Percentiles rank a stretch among this genome's conserved stretches.
These are phyloP conservation scores for Galeruca laticollis DNA, from an alignment of 2,888 invertebrate genomes.

Conservation along the genomic window DNA sequence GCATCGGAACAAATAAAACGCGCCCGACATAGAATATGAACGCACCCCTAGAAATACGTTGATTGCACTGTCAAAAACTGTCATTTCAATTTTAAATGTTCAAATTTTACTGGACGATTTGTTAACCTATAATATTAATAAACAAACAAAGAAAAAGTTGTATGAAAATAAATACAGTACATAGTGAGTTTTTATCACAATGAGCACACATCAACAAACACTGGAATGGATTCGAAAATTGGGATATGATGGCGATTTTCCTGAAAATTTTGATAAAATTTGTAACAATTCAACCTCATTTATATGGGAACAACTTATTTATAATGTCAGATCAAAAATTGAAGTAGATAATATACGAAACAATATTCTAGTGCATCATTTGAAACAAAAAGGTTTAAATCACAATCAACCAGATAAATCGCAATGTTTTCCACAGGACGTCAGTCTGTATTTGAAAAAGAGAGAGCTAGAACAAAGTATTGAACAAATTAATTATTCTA, in stretches of 20 bases:
- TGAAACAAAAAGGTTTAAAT: constrained; percentile 42
- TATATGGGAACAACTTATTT: constrained; percentile 52
- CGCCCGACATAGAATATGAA: too few relatives aligned
- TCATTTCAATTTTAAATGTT: background rate
- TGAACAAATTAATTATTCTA: constrained; percentile 12
- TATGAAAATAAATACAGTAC: background rate
- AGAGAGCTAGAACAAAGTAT: constrained; percentile 36
- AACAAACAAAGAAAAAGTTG: background rate
- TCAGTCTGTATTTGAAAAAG: constrained; percentile 46
- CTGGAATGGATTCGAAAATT: constrained; percentile 49
- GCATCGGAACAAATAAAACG: too few relatives aligned
- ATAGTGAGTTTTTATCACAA: constrained; percentile 16
- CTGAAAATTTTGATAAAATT: constrained; percentile 47
- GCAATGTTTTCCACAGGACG: constrained; percentile 46
- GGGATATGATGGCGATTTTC: constrained; percentile 52
- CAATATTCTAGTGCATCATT: constrained; percentile 49
- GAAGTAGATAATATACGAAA: constrained; percentile 47
- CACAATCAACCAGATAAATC: constrained; percentile 32
- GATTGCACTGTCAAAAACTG: background rate
- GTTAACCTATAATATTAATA: background rate
- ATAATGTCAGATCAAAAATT: constrained; percentile 47
- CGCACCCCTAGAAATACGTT: background rate
- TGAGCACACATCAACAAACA: constrained; percentile 44
- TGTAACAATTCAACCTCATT: constrained; percentile 50
- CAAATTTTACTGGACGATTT: background rate